These are phyloP conservation scores for Drosophila sordidapex DNA, from an alignment of 2,888 invertebrate species.

Conservation along the genomic window DNA sequence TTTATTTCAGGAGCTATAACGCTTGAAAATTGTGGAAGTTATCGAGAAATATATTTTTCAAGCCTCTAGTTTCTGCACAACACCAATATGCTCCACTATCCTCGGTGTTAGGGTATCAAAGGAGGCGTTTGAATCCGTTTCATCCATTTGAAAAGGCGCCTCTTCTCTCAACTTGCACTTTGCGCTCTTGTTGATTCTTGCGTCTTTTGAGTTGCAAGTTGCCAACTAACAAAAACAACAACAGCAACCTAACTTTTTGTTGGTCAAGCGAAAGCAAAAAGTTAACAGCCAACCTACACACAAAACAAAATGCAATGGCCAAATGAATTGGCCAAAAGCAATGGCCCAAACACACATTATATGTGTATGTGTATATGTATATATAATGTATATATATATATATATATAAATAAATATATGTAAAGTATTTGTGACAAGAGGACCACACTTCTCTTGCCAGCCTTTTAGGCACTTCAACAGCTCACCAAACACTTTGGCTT, in stretches of 20 bases:
- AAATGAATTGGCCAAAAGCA: constrained; percentile 47
- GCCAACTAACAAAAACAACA: constrained; percentile 9
- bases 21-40: neutral
- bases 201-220: constrained; percentile 16
- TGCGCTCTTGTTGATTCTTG: constrained; percentile 43
- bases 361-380: neutral
- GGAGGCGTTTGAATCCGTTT: constrained; percentile 16
- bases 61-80: neutral
- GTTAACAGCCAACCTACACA: constrained; percentile 40
- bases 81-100: neutral
- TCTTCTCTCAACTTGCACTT: constrained; percentile 44
- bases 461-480: constrained; percentile 49
- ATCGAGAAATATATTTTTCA: neutral
- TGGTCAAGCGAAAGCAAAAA: constrained; percentile 61
- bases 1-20: too few relatives aligned
- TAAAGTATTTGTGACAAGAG: constrained; percentile 9
- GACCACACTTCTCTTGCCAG: constrained; percentile 32
- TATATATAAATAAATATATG: too few relatives aligned
- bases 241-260: constrained; percentile 38
- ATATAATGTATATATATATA: neutral
- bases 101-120: neutral
- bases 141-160: constrained; percentile 24
- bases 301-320: constrained; percentile 21
- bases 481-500: constrained; percentile 53
- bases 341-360: constrained; percentile 1